A percentile compares a stretch with the other conserved stretches of the same genome.
phyloP scores from a whole-genome alignment of 2,113 vertebrate species.

The Varanus salvator region DNA sequence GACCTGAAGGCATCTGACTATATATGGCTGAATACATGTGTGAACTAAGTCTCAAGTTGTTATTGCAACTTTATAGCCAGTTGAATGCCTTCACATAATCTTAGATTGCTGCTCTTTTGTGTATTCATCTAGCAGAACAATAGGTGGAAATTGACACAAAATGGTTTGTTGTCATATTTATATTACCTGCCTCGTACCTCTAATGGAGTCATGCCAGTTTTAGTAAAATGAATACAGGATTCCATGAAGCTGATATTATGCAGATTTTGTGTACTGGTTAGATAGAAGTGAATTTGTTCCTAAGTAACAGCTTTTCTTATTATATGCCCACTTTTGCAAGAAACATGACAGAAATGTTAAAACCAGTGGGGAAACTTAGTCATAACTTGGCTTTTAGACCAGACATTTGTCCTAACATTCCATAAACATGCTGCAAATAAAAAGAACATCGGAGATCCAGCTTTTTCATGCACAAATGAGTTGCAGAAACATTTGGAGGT shows the following conservation, averaged over 20 bases:
- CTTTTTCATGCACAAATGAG: conserved; percentile 63
- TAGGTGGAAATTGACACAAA: background rate
- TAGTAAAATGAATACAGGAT: background rate
- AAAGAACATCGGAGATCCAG: conserved; percentile 62
- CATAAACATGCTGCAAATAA: conserved; percentile 67
- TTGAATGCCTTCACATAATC: background rate
- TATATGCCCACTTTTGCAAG: background rate
- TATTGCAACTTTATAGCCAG: background rate
- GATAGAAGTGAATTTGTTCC: background rate
- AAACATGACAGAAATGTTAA: background rate
- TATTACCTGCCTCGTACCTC: background rate
- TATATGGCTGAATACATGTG: background rate
- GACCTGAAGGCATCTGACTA: background rate
- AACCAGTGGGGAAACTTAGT: background rate
- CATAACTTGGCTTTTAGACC: background rate
- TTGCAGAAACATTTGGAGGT: conserved; percentile 56
- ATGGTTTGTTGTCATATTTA: background rate
- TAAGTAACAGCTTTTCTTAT: background rate
- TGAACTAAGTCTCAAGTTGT: background rate
- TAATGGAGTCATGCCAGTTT: background rate
- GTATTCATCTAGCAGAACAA: background rate
- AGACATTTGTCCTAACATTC: conserved; percentile 41
- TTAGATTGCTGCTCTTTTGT: background rate
- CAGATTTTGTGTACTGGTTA: background rate
- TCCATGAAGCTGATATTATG: background rate